Evolutionary conservation across 2,888 invertebrate species (phyloP).

Genomic region (Elysia crispata): DNA sequence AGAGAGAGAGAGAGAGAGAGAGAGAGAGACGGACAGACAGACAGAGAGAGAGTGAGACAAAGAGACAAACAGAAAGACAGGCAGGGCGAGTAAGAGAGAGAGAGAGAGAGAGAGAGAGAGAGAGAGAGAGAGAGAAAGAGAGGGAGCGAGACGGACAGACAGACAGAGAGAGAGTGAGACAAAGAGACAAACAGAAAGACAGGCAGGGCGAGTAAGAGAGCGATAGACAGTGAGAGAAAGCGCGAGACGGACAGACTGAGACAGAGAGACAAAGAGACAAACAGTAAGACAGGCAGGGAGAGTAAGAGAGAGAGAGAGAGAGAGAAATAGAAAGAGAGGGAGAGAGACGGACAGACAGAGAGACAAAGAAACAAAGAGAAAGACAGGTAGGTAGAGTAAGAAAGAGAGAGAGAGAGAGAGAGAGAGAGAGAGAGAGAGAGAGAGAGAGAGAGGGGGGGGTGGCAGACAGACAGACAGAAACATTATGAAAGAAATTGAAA

Average conservation of each 20-base stretch:
- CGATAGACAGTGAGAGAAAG: slow-evolving; percentile 5
- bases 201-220: neutral
- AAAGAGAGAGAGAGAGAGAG: no score
- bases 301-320: neutral
- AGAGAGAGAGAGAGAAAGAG: slow-evolving; percentile 14
- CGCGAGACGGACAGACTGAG: slow-evolving; percentile 26
- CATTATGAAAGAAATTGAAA: no score
- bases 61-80: slow-evolving; percentile 35
- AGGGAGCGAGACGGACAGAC: slow-evolving; percentile 7
- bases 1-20: no score
- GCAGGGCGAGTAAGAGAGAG: slow-evolving; percentile 12
- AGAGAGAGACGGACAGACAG: no score
- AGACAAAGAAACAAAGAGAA: no score
- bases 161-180: neutral
- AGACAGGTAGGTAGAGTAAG: no score
- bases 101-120: slow-evolving; percentile 1
- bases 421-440: slow-evolving; percentile 5
- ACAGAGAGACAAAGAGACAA: no score
- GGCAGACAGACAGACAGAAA: neutral
- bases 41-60: neutral
- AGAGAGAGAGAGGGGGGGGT: neutral
- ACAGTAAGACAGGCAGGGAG: no score
- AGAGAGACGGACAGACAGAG: slow-evolving; percentile 13
- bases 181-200: neutral
- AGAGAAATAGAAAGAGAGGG: slow-evolving; percentile 10